Evolutionary conservation across 2,113 vertebrate genomes (phyloP).

Genomic region (Xiphophorus couchianus): DNA sequence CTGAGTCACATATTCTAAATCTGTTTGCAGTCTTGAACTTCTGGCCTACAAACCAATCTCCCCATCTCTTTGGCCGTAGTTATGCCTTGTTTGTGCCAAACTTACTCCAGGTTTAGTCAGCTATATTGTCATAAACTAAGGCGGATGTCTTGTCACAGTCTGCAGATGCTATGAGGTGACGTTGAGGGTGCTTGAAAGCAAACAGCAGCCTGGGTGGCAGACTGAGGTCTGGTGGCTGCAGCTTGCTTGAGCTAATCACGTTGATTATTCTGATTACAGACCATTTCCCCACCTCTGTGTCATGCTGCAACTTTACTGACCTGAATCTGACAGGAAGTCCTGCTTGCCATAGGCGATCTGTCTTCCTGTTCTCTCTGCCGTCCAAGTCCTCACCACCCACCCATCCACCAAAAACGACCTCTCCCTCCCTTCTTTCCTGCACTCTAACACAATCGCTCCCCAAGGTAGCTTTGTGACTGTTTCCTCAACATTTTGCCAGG

Average conservation of each 20-base stretch:
- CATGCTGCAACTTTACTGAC: conserved; percentile 72
- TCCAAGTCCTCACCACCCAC: conserved; percentile 53
- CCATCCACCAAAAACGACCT: conserved; percentile 30
- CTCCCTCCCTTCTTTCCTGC: conserved; percentile 32
- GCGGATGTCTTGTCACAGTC: conserved; percentile 12
- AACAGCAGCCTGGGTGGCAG: conserved; percentile 74
- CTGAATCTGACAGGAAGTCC: conserved; percentile 81
- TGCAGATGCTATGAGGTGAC: conserved; percentile 30
- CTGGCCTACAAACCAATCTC: conserved; percentile 11
- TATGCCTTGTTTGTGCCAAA: conserved; percentile 1
- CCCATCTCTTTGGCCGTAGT: neutral
- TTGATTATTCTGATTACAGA: conserved; percentile 84
- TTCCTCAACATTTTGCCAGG: conserved; percentile 62
- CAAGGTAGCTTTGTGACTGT: conserved; percentile 57
- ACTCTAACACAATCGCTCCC: conserved; percentile 72
- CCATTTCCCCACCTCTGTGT: conserved; percentile 72
- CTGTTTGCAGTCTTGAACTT: conserved; percentile 33
- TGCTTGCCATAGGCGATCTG: conserved; percentile 77
- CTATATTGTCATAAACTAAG: neutral
- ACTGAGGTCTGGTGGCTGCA: conserved; percentile 60
- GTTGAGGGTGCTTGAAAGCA: conserved; percentile 46
- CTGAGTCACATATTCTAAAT: conserved; percentile 38
- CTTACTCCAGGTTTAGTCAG: conserved; percentile 10
- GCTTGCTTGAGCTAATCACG: conserved; percentile 77
- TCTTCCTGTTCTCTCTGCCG: conserved; percentile 77